Evolutionary conservation across 2,888 invertebrate genomes (phyloP), one percentile per base, ranked within the genome.

Genomic region (Empis stercorea): DNA sequence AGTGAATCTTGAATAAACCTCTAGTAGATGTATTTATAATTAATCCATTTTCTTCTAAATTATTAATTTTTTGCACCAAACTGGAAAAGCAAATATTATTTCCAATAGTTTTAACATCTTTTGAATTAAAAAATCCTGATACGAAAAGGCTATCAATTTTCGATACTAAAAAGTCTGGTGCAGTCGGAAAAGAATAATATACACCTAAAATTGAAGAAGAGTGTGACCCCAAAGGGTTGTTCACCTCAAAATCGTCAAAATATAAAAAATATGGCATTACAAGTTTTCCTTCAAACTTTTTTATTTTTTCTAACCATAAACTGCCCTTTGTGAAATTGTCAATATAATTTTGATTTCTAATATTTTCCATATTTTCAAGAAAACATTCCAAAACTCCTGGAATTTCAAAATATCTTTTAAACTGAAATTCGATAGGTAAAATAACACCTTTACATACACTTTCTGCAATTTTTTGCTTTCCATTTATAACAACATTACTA

Each of bases 1-100:
- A 48, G 34, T 48, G 49, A 16, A 54, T 34, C n/a, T n/a, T 13
- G n/a, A 34, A 34, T 13, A n/a, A 34, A 13, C 34, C 34, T 34
- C n/a, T 13, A n/a, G n/a, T n/a, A 34, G 34, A 20, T 34, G 34
- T 34, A 34, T 34, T n/a, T 13, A 34, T 34, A 2, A 34, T 34
- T n/a, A 34, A 34, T 34, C 34, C 34, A 34, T 34, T 34, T 34
- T 34, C 5, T 34, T 34, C 34, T n/a, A 34, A 34, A 34, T 13
- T n/a, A 34, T 34, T 34, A 34, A 34, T n/a, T 34, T 34, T 34
- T 34, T 34, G 3, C 2, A 34, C 34, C n/a, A 34, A 34, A 11
- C n/a, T n/a, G n/a, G 13, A 34, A 34, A 34, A 34, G 2, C 13
- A 34, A n/a, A n/a, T 34, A 34, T 6, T n/a, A 34, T 34, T 34